Base-by-base conservation (phyloP, 1,140 invertebrate species). In the Drosophila tristis region DNA sequence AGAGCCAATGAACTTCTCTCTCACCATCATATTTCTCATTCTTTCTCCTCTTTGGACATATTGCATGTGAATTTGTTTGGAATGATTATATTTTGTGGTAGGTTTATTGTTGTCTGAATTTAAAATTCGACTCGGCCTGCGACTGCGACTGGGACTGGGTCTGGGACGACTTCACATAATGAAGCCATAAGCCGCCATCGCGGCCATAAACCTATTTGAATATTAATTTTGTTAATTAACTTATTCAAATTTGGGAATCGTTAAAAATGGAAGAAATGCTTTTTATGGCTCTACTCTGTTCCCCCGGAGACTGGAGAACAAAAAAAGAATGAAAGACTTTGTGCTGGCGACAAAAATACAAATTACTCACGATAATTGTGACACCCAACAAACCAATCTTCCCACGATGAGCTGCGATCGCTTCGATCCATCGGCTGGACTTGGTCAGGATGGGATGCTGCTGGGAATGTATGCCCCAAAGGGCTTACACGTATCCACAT, bases 211-310 rank as follows among this genome's bases (percentile, higher is more conserved):
- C 76, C 80, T 65, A 84, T 89, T 90, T 84, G 84, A 89, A 89
- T 89, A 89, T 89, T 89, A 89, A 89, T 89, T 89, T 74, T 78
- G 67, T 90, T 90, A 89, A 90, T 89, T 89, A 89, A 90, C 84
- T 89, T 89, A 89, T 89, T 89, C 68, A 89, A 89, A 89, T 89
- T 89, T 51, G 50, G 50, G 45, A 66, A 74, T 89, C 84, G 80
- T 89, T 84, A 89, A 89, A 89, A 85, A 77, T 76, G 57, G 53
- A 82, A 82, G 79, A 75, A 75, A 82, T 70, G 72, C 71, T 76
- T 78, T 86, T 89, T 67, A 78, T 80, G 49, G 56, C 55, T 50
- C 53, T 16, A 35, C 65, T 51, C 57, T 61, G 62, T 82, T 81
- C 62, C 35, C 47, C 26, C 26, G 11, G 11, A 39, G 35, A 39